Evolutionary conservation across 2,113 vertebrate species (phyloP).

Genomic region (Polyodon spathula): DNA sequence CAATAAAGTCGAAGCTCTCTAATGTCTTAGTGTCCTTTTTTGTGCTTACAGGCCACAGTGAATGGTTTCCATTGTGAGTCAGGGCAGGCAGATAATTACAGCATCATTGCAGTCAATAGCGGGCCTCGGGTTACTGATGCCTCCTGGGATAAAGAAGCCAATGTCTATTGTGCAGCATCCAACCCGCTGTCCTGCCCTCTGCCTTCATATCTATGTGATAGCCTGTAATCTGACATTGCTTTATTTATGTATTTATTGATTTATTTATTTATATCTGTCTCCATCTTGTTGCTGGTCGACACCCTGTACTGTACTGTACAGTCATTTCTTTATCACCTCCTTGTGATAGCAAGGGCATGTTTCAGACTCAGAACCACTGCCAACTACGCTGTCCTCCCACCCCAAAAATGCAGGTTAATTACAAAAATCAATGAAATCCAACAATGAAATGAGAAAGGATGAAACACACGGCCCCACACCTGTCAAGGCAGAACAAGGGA

Average conservation of each 20-base stretch:
- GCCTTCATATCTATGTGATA: constrained; percentile 8
- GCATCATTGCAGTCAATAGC: constrained; percentile 45
- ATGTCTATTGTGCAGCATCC: constrained; percentile 3
- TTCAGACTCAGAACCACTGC: too few species aligned
- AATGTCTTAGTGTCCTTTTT: constrained; percentile 41
- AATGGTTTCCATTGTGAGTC: constrained; percentile 36
- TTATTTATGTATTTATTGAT: neutral
- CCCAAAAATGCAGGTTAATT: too few species aligned
- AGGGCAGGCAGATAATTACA: constrained; percentile 5
- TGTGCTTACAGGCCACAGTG: constrained; percentile 27
- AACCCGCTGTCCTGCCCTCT: neutral
- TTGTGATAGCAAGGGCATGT: too few species aligned
- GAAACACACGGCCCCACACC: neutral
- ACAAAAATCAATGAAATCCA: constrained; percentile 1
- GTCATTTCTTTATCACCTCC: too few species aligned
- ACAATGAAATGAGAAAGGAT: neutral
- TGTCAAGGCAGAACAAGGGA: constrained; percentile 2
- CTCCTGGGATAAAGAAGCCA: constrained; percentile 9
- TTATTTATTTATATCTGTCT: neutral
- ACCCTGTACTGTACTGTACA: neutral
- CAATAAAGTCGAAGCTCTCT: neutral
- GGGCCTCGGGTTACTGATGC: constrained; percentile 33
- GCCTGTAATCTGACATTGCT: neutral
- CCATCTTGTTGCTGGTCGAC: too few species aligned
- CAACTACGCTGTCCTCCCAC: too few species aligned